These are phyloP conservation scores for Hypolimnas misippus DNA, from an alignment of 2,888 invertebrate genomes.

Conservation along the genomic window DNA sequence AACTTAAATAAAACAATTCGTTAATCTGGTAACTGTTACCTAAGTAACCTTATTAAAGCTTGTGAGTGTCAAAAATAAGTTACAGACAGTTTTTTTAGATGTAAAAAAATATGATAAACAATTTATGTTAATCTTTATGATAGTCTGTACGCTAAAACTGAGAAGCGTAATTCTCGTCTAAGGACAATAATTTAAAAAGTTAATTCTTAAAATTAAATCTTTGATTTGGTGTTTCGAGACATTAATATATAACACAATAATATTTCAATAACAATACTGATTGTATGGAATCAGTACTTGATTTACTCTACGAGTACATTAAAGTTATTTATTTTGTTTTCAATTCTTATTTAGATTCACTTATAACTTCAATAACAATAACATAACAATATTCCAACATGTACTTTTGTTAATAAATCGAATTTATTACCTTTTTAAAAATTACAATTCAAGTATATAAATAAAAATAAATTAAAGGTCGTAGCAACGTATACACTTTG, in stretches of 20 bases:
- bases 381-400: constrained; percentile 11
- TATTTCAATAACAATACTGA: constrained; percentile 5
- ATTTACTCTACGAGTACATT: neutral
- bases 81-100: too few relatives aligned
- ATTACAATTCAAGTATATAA: neutral
- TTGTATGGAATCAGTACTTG: neutral
- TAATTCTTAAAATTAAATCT: too few relatives aligned
- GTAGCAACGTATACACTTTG: constrained; percentile 8
- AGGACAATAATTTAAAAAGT: too few relatives aligned
- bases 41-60: too few relatives aligned
- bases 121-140: too few relatives aligned
- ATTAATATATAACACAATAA: neutral
- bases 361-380: neutral
- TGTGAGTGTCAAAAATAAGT: too few relatives aligned
- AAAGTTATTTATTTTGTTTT: neutral
- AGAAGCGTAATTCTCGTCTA: too few relatives aligned
- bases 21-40: too few relatives aligned
- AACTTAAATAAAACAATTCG: too few relatives aligned
- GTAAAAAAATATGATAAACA: too few relatives aligned
- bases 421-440: neutral
- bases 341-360: neutral
- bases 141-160: too few relatives aligned
- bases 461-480: neutral
- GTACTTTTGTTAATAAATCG: neutral
- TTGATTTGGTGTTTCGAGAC: neutral